phyloP scores from a whole-genome alignment of 2,888 invertebrate genomes.

The Thysanoteuthis rhombus region DNA sequence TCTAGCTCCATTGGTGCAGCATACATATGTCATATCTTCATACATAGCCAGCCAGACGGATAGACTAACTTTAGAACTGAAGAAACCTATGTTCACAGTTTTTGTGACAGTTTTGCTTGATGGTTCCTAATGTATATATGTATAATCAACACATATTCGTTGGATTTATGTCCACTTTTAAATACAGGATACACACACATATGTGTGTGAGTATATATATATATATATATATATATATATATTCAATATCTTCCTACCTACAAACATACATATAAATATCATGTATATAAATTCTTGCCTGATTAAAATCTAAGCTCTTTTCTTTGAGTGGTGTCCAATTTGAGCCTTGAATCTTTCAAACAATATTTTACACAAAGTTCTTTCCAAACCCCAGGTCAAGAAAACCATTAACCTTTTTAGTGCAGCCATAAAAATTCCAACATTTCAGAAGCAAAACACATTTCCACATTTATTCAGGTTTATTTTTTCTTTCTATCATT shows the following conservation, averaged over 20 bases:
- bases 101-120: no score
- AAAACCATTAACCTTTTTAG: constrained; percentile 12
- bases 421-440: not conserved
- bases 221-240: constrained; percentile 23
- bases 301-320: constrained; percentile 12
- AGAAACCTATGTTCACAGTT: no score
- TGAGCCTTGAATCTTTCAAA: not conserved
- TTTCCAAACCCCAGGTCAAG: not conserved
- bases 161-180: not conserved
- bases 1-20: no score
- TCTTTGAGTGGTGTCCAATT: constrained; percentile 12
- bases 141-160: no score
- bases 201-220: not conserved
- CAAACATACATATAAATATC: not conserved
- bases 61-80: no score
- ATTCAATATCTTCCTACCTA: no score
- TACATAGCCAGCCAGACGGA: no score
- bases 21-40: no score
- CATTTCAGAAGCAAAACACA: not conserved
- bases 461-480: not conserved
- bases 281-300: not conserved
- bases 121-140: no score
- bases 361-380: not conserved
- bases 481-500: not conserved
- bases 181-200: not conserved